A percentile compares a stretch with the other conserved stretches of the same genome.
These are phyloP conservation scores for Axis porcinus DNA, from an alignment of 2,113 vertebrate genomes.

Conservation along the genomic window DNA sequence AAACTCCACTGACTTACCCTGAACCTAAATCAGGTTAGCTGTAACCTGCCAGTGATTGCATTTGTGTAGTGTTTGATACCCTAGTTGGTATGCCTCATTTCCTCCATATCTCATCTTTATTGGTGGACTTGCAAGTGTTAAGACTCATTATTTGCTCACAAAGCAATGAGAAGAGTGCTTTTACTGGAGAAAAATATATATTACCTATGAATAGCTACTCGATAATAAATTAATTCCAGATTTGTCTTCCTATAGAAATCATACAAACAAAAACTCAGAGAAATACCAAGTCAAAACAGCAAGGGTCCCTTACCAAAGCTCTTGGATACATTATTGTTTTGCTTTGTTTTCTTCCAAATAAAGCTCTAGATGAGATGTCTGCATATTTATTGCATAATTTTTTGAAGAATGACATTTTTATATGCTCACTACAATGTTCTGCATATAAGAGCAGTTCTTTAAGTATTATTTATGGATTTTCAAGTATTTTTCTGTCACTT, in stretches of 20 bases:
- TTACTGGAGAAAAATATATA: neutral
- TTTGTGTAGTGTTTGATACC: neutral
- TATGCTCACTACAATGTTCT: neutral
- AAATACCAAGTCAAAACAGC: neutral
- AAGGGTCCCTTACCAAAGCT: neutral
- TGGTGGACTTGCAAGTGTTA: neutral
- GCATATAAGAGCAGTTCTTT: neutral
- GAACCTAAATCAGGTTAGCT: neutral
- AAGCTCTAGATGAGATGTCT: neutral
- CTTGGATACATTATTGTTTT: neutral
- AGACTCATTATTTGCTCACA: neutral
- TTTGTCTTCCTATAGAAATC: neutral
- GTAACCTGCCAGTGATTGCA: neutral
- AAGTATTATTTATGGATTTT: neutral
- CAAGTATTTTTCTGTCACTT: neutral
- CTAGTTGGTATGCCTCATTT: neutral
- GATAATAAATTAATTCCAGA: constrained; percentile 31
- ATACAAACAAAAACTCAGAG: neutral
- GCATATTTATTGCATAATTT: neutral
- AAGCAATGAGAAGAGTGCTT: neutral
- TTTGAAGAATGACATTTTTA: neutral
- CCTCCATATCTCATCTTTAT: neutral
- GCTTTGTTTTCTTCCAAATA: neutral
- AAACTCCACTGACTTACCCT: rapidly evolving
- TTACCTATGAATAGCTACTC: neutral